Conservation (phyloP, 2,113 vertebrate genomes). For the Paramisgurnus dabryanus region DNA sequence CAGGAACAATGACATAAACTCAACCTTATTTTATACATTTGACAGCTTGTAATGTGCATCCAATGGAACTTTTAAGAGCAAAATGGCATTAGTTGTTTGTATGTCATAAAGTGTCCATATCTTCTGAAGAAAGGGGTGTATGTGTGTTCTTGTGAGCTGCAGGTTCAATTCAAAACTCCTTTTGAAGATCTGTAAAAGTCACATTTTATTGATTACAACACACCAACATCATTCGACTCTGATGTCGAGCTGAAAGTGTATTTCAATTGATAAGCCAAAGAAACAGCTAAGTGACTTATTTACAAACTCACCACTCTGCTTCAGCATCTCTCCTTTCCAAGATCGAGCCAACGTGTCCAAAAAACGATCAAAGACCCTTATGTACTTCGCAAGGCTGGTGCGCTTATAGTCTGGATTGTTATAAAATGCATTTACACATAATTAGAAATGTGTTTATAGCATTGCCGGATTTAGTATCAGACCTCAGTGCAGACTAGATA, state of each 20-base stretch:
- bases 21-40: background rate
- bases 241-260: background rate
- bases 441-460: background rate
- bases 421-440: constrained; percentile 21
- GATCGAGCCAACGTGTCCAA: constrained; percentile 82
- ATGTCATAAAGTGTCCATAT: background rate
- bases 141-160: background rate
- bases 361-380: constrained; percentile 87
- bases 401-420: constrained; percentile 83
- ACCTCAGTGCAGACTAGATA: background rate
- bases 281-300: background rate
- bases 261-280: background rate
- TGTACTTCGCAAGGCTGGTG: constrained; percentile 86
- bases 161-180: constrained; percentile 80
- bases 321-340: constrained; percentile 81
- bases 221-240: background rate
- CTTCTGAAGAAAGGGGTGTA: constrained; percentile 5
- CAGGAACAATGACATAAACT: background rate
- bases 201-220: background rate
- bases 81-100: background rate
- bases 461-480: background rate
- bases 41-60: background rate
- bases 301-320: constrained; percentile 79
- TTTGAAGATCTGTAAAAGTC: constrained; percentile 79
- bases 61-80: background rate